Conservation (phyloP, 2,888 invertebrate species). For the Pharmacophagus antenor region DNA sequence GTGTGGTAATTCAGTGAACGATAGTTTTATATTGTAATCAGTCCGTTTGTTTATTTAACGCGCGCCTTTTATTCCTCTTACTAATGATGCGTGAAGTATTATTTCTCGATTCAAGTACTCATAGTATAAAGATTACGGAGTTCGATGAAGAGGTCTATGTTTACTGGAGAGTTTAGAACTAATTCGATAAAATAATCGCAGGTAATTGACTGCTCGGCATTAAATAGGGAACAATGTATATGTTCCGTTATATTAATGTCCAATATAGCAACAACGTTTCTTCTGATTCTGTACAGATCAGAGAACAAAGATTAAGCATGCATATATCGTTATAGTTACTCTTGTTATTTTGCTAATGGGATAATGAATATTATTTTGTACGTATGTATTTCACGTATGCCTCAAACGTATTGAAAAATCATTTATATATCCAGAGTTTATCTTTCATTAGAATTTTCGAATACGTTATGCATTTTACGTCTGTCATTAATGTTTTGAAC, state of each 20-base stretch:
- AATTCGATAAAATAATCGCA: too few relatives aligned
- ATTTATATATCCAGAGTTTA: background rate
- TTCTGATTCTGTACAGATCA: too few relatives aligned
- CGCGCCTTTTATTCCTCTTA: background rate
- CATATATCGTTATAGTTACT: background rate
- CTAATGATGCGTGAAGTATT: slow-evolving; percentile 3
- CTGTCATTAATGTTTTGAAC: background rate
- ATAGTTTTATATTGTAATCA: background rate
- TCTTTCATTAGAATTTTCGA: background rate
- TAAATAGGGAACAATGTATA: background rate
- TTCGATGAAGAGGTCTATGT: background rate
- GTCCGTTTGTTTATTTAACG: slow-evolving; percentile 6
- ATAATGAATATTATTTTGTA: background rate
- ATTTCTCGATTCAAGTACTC: background rate
- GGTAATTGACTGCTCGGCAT: too few relatives aligned
- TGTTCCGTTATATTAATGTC: background rate
- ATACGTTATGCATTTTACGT: background rate
- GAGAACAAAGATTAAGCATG: background rate
- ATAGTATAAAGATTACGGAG: background rate
- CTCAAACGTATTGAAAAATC: background rate
- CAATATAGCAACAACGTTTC: background rate
- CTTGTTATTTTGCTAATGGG: background rate
- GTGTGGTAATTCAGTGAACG: background rate
- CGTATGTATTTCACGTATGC: background rate
- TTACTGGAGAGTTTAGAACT: background rate